A percentile compares a stretch with the other conserved stretches of the same genome.
phyloP scores from a whole-genome alignment of 53 echinoderm and acorn worm genomes.

The Crossaster papposus region DNA sequence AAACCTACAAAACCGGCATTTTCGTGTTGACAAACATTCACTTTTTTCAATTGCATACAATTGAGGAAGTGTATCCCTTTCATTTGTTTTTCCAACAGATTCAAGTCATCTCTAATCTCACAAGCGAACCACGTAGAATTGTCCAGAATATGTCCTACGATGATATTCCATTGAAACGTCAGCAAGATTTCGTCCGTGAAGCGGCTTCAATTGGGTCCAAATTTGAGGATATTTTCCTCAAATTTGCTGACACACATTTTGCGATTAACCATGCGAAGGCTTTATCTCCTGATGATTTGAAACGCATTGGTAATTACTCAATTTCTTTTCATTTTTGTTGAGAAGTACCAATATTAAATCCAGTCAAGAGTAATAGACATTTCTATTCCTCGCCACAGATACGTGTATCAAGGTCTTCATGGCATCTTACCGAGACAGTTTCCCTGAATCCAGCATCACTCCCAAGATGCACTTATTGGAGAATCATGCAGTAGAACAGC shows the following conservation, averaged over 20 bases:
- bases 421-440: constrained; percentile 28
- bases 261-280: constrained; percentile 23
- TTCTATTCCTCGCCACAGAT: constrained; percentile 23
- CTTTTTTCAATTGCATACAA: no score
- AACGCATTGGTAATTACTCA: neutral
- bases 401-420: constrained; percentile 54
- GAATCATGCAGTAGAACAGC: constrained; percentile 40
- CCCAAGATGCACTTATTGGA: constrained; percentile 68
- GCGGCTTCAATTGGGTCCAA: neutral
- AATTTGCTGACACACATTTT: constrained; percentile 30
- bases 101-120: no score
- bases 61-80: neutral
- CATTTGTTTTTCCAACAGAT: neutral
- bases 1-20: neutral
- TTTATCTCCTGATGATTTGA: constrained; percentile 9
- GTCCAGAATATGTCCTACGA: constrained; percentile 6
- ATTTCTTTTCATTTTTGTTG: neutral
- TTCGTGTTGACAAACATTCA: neutral
- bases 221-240: constrained; percentile 20
- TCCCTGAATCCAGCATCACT: constrained; percentile 37
- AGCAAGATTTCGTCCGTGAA: neutral
- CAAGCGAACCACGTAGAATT: neutral
- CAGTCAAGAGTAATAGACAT: neutral
- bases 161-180: neutral
- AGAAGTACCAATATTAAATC: neutral